phyloP scores from a whole-genome alignment of 2,888 invertebrate species.

The Campoplex capitator region DNA sequence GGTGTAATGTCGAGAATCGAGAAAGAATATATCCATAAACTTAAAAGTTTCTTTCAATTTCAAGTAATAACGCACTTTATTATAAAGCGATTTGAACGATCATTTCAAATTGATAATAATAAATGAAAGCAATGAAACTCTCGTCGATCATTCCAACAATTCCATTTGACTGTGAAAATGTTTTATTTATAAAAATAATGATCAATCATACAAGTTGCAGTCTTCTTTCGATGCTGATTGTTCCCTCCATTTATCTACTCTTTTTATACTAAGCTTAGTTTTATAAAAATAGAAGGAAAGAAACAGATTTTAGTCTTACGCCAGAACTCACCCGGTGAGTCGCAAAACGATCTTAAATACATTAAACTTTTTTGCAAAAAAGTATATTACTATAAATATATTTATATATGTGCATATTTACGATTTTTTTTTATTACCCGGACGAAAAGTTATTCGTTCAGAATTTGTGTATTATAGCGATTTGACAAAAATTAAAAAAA shows the following conservation, averaged over 20 bases:
- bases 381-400: constrained; percentile 30
- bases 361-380: neutral
- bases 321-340: constrained; percentile 32
- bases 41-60: too few species aligned
- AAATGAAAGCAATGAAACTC: neutral
- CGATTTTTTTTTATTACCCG: neutral
- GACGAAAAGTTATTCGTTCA: neutral
- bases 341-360: constrained; percentile 8
- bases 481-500: neutral
- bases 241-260: neutral
- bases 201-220: constrained; percentile 7
- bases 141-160: neutral
- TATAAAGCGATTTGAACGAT: too few species aligned
- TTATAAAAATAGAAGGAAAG: constrained; percentile 7
- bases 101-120: neutral
- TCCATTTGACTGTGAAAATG: constrained; percentile 1
- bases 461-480: neutral
- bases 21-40: too few species aligned
- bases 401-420: constrained; percentile 12
- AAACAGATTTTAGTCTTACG: neutral
- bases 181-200: constrained; percentile 24
- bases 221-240: constrained; percentile 9
- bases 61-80: too few species aligned
- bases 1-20: neutral
- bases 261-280: constrained; percentile 19